A percentile compares a stretch with the other conserved stretches of the same genome.
Evolutionary conservation across 2,797 vertebrate genomes (phyloP).

Genomic region (Amniataba percoides): DNA sequence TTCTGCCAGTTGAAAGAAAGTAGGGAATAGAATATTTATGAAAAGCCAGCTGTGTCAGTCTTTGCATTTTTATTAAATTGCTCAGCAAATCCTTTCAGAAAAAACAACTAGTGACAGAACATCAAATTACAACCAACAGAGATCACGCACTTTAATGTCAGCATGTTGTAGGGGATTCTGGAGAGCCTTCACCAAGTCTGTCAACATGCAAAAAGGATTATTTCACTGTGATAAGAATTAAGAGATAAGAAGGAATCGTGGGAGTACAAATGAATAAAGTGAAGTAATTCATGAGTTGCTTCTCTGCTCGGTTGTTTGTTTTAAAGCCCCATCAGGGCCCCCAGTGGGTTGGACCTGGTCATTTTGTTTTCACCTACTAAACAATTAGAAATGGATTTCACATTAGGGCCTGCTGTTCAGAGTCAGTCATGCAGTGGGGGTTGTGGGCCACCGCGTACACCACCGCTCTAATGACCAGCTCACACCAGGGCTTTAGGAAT

Average conservation of each 20-base stretch:
- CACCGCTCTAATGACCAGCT: constrained; percentile 72
- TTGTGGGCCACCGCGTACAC: constrained; percentile 57
- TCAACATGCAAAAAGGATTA: background rate
- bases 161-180: background rate
- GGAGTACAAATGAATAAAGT: background rate
- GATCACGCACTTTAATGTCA: constrained; percentile 3
- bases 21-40: constrained; percentile 36
- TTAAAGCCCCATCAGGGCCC: constrained; percentile 48
- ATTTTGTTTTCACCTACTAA: constrained; percentile 66
- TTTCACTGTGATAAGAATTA: background rate
- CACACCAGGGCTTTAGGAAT: constrained; percentile 53
- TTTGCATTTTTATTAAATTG: constrained; percentile 35
- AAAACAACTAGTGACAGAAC: constrained; percentile 38
- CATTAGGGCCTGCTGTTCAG: constrained; percentile 71
- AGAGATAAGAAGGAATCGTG: background rate
- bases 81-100: constrained; percentile 30
- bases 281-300: background rate
- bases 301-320: constrained; percentile 45
- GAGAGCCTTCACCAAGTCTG: background rate
- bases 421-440: constrained; percentile 69
- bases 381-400: constrained; percentile 77
- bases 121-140: constrained; percentile 14
- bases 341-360: constrained; percentile 32
- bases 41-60: constrained; percentile 15
- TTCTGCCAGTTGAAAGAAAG: constrained; percentile 49